Evolutionary conservation across 2,888 invertebrate species (phyloP).

Genomic region (Masnerella sp.): DNA sequence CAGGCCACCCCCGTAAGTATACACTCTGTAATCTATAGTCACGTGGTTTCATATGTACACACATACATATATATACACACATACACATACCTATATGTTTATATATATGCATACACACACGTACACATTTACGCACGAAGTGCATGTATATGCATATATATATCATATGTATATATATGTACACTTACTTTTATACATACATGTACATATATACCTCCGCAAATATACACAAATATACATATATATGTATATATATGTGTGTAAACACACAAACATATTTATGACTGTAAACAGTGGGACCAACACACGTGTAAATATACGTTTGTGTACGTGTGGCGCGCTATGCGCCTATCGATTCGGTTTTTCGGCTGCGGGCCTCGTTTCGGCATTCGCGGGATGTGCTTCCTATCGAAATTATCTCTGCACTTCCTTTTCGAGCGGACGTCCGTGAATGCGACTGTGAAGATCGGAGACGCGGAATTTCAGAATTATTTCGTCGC

Average conservation of each 20-base stretch:
- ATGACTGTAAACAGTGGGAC: too few relatives aligned
- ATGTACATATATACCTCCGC: background rate
- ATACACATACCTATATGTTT: background rate
- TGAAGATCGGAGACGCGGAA: slow-evolving; percentile 44
- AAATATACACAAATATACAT: background rate
- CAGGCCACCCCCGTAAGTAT: slow-evolving; percentile 72
- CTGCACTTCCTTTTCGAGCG: slow-evolving; percentile 57
- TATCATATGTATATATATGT: slow-evolving; percentile 22
- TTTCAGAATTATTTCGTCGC: slow-evolving; percentile 49
- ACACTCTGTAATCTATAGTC: slow-evolving; percentile 69
- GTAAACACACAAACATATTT: too few relatives aligned
- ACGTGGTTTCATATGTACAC: slow-evolving; percentile 52
- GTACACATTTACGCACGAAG: background rate
- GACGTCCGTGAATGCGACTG: slow-evolving; percentile 47
- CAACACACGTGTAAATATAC: too few relatives aligned
- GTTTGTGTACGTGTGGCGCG: slow-evolving; percentile 63
- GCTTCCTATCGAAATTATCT: slow-evolving; percentile 63
- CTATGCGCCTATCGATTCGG: slow-evolving; percentile 76
- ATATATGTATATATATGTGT: slow-evolving; percentile 9
- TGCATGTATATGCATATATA: background rate
- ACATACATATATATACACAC: slow-evolving; percentile 32
- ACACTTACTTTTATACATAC: too few relatives aligned
- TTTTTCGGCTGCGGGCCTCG: slow-evolving; percentile 75
- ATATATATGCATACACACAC: slow-evolving; percentile 1
- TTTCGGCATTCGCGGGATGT: slow-evolving; percentile 67